Percentiles rank a stretch among this genome's conserved stretches.
These are phyloP conservation scores for Theonella swinhoei DNA, from an alignment of 37 sponge, comb jelly and placozoan species.

Conservation along the genomic window DNA sequence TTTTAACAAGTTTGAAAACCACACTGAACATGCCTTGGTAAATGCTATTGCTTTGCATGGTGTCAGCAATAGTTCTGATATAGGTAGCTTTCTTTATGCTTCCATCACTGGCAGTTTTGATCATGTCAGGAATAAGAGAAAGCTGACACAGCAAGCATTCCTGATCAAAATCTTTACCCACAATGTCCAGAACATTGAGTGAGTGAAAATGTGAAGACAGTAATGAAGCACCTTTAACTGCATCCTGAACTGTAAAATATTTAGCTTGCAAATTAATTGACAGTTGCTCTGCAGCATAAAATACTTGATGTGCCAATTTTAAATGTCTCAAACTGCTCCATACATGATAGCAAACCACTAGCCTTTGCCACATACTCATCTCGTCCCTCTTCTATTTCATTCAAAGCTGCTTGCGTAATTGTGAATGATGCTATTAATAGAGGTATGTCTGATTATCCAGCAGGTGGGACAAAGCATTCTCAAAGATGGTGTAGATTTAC, in stretches of 20 bases:
- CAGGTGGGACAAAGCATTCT: slow-evolving; percentile 61
- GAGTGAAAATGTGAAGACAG: slow-evolving; percentile 15
- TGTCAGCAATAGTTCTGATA: no score
- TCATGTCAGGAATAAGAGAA: no score
- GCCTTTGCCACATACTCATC: slow-evolving; percentile 69
- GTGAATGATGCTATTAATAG: slow-evolving; percentile 42
- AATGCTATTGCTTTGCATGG: no score
- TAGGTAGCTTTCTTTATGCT: no score
- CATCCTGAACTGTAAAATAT: slow-evolving; percentile 42
- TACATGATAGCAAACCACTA: slow-evolving; percentile 16
- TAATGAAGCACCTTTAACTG: slow-evolving; percentile 10
- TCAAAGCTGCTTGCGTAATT: slow-evolving; percentile 47
- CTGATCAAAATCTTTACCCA: neutral
- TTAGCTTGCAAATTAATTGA: slow-evolving; percentile 36
- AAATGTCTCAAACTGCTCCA: slow-evolving; percentile 21
- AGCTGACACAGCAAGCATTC: neutral
- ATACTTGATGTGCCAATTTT: slow-evolving; percentile 1
- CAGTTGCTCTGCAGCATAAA: slow-evolving; percentile 32
- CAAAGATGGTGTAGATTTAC: slow-evolving; percentile 30
- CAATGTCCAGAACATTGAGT: neutral
- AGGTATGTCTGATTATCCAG: slow-evolving; percentile 51
- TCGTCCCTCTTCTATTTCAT: slow-evolving; percentile 40
- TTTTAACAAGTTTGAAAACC: no score
- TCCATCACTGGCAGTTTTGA: no score
- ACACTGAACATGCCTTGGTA: no score